phyloP scores from a whole-genome alignment of 2,113 vertebrate genomes.

The Cheilinus undulatus region DNA sequence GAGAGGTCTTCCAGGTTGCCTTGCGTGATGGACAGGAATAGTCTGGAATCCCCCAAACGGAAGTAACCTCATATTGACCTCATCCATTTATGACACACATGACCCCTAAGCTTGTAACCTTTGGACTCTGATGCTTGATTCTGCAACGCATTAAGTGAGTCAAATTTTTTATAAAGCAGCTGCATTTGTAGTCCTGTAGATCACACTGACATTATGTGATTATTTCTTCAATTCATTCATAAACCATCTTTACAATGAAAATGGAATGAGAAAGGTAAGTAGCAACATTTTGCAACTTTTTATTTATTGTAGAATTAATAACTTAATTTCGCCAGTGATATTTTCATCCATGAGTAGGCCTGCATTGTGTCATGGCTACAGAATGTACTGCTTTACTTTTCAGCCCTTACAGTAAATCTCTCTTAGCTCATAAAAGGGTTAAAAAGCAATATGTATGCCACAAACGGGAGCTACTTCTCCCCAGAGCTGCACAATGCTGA shows the following conservation, averaged over 20 bases:
- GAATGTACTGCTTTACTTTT: slow-evolving; percentile 4
- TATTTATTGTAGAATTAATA: background rate
- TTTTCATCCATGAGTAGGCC: background rate
- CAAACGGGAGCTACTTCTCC: slow-evolving; percentile 68
- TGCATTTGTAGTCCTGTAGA: slow-evolving; percentile 17
- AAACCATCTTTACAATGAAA: background rate
- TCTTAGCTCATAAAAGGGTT: slow-evolving; percentile 81
- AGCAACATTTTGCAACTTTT: background rate
- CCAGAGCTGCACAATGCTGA: slow-evolving; percentile 88
- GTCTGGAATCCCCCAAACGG: slow-evolving; percentile 67
- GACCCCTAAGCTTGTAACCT: slow-evolving; percentile 61
- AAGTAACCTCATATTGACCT: slow-evolving; percentile 76
- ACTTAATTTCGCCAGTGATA: too few species aligned
- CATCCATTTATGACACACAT: slow-evolving; percentile 53
- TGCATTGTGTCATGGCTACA: slow-evolving; percentile 4
- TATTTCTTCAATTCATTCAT: background rate
- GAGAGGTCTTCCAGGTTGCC: slow-evolving; percentile 55
- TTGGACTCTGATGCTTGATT: slow-evolving; percentile 45
- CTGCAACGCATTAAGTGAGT: slow-evolving; percentile 32
- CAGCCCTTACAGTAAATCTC: slow-evolving; percentile 56
- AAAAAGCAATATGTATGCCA: slow-evolving; percentile 82
- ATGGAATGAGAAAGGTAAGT: too few species aligned
- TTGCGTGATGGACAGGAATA: slow-evolving; percentile 69
- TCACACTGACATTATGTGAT: background rate
- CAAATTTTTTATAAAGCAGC: slow-evolving; percentile 8